Base-by-base conservation (phyloP, 1,140 invertebrate species). In the Bombus balteatus region DNA sequence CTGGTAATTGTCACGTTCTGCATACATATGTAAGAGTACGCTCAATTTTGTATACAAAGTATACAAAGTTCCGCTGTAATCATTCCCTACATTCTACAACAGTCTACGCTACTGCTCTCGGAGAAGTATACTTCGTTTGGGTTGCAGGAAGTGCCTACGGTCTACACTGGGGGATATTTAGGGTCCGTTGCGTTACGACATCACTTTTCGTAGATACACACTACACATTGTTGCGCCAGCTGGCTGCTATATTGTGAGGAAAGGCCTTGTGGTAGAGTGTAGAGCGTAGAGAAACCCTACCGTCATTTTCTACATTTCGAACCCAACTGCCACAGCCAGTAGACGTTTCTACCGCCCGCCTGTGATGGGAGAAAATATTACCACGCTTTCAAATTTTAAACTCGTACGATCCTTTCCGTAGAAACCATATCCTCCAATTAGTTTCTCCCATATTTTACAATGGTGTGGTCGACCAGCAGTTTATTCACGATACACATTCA, bases 251-350 rank as follows among this genome's bases (percentile, higher is more conserved):
- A 88, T 88, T 85, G 76, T 88, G 34, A 37, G 71, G 25, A n/a
- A 59, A 66, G 71, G 71, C 77, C 43, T 12, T 53, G 43, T 47
- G 5, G 47, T 53, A 53, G 47, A 53, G 18, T 2, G 18, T 53
- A 53, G 47, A 22, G 28, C 28, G 28, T 62, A 53, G 59, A n/a
- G 22, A 41, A 47, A 53, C 71, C 62, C 71, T 71, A 57, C 32
- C 57, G 13, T 25, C 43, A 68, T 34, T 72, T 88, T 72, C 76
- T 88, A 85, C 86, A 85, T 85, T 85, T 43, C 53, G 18, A 68
- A 41, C 39, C 39, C 77, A 18, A 65, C 81, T 88, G 43, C 81
- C 59, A 87, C 8, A 18, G 68, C 28, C 79, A 18, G 41, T 28
- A 37, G 43, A 68, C 22, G 10, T 15, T 47, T 47, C 41, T 28